Evolutionary conservation across 2,888 invertebrate genomes (phyloP).

Genomic region (Ypsolopha sequella): DNA sequence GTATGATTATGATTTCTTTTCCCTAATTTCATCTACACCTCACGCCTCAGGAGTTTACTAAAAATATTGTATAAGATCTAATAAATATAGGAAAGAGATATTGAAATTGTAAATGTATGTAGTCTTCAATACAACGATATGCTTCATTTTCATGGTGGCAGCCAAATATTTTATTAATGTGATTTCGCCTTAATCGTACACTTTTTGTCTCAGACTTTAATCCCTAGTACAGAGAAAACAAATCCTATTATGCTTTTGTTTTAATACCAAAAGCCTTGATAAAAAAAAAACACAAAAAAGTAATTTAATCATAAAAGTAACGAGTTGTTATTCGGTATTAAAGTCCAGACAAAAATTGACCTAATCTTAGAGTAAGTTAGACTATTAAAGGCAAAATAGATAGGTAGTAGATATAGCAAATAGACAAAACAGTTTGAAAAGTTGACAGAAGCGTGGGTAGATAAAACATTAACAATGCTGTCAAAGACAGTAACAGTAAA

Average conservation of each 20-base stretch:
- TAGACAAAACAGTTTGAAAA: conserved; percentile 24
- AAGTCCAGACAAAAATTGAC: conserved; percentile 10
- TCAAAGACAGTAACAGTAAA: background rate
- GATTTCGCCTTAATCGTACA: conserved; percentile 21
- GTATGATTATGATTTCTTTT: conserved; percentile 39
- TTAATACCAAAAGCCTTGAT: background rate
- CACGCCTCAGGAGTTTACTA: conserved; percentile 32
- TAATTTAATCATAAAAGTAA: background rate
- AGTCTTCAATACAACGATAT: conserved; percentile 70
- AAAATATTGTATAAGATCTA: conserved; percentile 64
- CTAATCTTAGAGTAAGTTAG: conserved; percentile 42
- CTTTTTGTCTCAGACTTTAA: background rate
- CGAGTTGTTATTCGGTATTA: background rate
- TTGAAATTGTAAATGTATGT: conserved; percentile 60
- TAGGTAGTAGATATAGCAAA: conserved; percentile 41
- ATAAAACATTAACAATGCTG: conserved; percentile 12
- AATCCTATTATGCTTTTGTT: background rate
- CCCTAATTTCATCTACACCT: conserved; percentile 27
- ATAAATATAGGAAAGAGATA: conserved; percentile 67
- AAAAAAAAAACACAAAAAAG: background rate
- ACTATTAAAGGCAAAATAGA: conserved; percentile 52
- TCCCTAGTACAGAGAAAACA: background rate
- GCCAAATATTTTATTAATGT: conserved; percentile 34
- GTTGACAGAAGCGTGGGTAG: conserved; percentile 14
- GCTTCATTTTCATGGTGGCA: conserved; percentile 67